Base-by-base conservation (phyloP, 1,140 invertebrate genomes). In the Wasmannia auropunctata region DNA sequence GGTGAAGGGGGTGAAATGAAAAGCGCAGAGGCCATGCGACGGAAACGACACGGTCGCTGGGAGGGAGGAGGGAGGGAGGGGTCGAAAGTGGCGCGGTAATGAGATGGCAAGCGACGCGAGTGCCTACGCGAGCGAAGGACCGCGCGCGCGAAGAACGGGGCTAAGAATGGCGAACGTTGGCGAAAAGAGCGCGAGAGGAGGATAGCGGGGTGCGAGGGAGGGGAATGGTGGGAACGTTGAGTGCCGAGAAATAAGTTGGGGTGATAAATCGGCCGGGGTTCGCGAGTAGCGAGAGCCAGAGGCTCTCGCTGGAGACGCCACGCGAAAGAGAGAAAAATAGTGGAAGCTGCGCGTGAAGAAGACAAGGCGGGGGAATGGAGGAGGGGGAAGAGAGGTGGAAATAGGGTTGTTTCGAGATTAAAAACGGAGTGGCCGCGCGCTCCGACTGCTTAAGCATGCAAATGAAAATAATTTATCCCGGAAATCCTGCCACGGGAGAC, bases 381-480 rank as follows among this genome's bases (percentile, higher is more conserved):
- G n/a, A n/a, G n/a, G n/a, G n/a, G n/a, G n/a, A n/a, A n/a, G n/a
- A n/a, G n/a, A n/a, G n/a, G n/a, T n/a, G 43, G 7, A 22, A 74
- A 76, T 80, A 80, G 76, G 79, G 83, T 84, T 86, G 85, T 86
- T 86, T 86, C 85, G 63, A 49, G 79, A 84, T 86, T 86, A 88
- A 90, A 90, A 83, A 77, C 72, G 70, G 74, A 75, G 72, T 40
- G 22, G 76, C 63, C 63, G 63, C 54, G 54, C 86, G 37, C 67
- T 74, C 79, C 54, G 65, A 60, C 89, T 92, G 86, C 83, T 92
- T 92, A 91, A 92, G 91, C 88, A 92, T 92, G 91, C 87, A 92
- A 92, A 92, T 92, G 91, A 91, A 92, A 86, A 91, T 88, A 87
- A 91, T 92, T 91, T 90, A 88, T 92, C 91, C 89, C 69, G 72